Conservation (phyloP, 1,140 invertebrate genomes). For the Tribolium madens region DNA sequence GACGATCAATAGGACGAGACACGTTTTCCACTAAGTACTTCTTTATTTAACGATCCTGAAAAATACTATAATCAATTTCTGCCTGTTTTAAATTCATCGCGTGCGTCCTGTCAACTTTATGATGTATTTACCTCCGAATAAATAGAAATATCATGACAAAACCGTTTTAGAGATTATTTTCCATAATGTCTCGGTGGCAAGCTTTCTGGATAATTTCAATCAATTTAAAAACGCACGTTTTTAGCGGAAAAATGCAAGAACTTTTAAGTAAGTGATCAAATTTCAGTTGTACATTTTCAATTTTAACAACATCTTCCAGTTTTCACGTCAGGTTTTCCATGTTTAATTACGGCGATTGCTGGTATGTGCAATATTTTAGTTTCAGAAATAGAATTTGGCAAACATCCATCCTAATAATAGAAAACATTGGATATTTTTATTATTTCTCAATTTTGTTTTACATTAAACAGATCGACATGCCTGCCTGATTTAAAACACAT, state of each 20-base stretch:
- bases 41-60: constrained; percentile 39
- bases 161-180: constrained; percentile 27
- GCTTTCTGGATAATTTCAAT: constrained; percentile 15
- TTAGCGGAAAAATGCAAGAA: neutral
- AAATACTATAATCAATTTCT: constrained; percentile 33
- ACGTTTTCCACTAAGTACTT: constrained; percentile 25
- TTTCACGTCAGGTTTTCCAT: neutral
- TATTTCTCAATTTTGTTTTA: constrained; percentile 28
- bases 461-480: constrained; percentile 31
- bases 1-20: neutral
- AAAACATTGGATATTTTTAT: constrained; percentile 37
- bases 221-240: neutral
- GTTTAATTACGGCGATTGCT: constrained; percentile 21
- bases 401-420: constrained; percentile 13
- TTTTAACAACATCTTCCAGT: neutral
- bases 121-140: constrained; percentile 24
- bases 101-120: constrained; percentile 33
- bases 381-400: constrained; percentile 10
- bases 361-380: constrained; percentile 10
- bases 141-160: constrained; percentile 36
- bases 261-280: no score
- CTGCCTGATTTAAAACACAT: constrained; percentile 21
- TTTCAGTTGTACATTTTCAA: no score
- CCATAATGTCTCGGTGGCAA: constrained; percentile 22
- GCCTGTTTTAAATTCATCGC: constrained; percentile 37